phyloP scores from a whole-genome alignment of 1,140 invertebrate genomes.

The Lucilia sericata region DNA sequence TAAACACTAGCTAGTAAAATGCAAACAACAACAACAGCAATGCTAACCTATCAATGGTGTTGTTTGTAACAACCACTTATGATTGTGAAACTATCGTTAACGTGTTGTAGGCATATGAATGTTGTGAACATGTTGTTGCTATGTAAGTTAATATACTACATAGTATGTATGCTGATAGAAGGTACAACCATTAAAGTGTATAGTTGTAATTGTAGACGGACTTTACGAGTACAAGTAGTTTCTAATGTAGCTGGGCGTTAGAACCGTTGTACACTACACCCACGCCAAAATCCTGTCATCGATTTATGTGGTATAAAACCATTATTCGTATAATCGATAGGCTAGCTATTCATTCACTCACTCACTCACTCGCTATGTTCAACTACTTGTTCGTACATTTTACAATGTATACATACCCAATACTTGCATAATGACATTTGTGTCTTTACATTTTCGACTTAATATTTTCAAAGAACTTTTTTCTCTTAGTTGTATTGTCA shows the following conservation, averaged over 20 bases:
- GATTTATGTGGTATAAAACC: slow-evolving; percentile 39
- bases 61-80: slow-evolving; percentile 25
- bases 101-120: slow-evolving; percentile 34
- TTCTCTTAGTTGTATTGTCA: background rate
- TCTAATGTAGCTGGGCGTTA: slow-evolving; percentile 37
- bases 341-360: background rate
- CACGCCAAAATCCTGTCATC: slow-evolving; percentile 25
- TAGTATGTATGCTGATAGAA: background rate
- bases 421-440: slow-evolving; percentile 29
- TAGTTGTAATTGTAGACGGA: background rate
- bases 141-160: too few species aligned
- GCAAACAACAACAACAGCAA: background rate
- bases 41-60: background rate
- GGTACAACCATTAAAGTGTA: background rate
- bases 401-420: background rate
- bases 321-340: slow-evolving; percentile 43
- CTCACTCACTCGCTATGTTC: background rate
- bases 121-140: slow-evolving; percentile 22
- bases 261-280: slow-evolving; percentile 27
- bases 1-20: background rate
- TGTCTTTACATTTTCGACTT: slow-evolving; percentile 25
- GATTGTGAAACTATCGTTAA: slow-evolving; percentile 42
- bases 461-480: background rate
- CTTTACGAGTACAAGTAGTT: background rate
- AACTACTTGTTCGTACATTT: background rate